Evolutionary conservation across 2,797 vertebrate species (phyloP).

Genomic region (Poecilia picta): DNA sequence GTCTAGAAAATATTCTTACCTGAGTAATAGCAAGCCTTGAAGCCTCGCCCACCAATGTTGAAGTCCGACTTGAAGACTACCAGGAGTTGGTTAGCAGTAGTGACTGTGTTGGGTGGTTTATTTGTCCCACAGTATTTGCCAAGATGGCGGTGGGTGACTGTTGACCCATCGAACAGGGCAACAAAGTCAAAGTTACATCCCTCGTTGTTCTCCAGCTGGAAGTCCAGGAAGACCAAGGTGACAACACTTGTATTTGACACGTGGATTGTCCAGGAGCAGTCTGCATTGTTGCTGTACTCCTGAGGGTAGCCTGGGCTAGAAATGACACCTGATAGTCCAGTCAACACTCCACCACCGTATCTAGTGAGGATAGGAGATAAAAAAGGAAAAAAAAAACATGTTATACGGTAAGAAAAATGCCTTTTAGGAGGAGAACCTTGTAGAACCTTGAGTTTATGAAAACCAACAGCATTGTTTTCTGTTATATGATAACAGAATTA

Average conservation of each 20-base stretch:
- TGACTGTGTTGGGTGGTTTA: conserved; percentile 83
- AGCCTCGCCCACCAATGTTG: conserved; percentile 95
- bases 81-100: conserved; percentile 86
- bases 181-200: conserved; percentile 94
- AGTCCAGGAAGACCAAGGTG: conserved; percentile 92
- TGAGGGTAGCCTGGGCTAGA: conserved; percentile 92
- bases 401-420: neutral
- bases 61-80: conserved; percentile 96
- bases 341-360: conserved; percentile 91
- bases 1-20: conserved; percentile 71
- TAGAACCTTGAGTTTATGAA: neutral
- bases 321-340: conserved; percentile 91
- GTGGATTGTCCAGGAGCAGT: conserved; percentile 92
- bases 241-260: conserved; percentile 79
- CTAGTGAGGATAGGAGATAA: conserved; percentile 69
- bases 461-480: neutral
- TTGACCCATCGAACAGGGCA: conserved; percentile 89
- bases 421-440: neutral
- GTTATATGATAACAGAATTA: neutral
- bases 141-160: conserved; percentile 76
- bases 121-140: conserved; percentile 88
- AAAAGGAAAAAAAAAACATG: neutral
- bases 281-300: conserved; percentile 92
- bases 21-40: conserved; percentile 95
- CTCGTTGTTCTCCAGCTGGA: conserved; percentile 93